Conservation (phyloP, 2,797 vertebrate species). For the Anguilla megastoma region DNA sequence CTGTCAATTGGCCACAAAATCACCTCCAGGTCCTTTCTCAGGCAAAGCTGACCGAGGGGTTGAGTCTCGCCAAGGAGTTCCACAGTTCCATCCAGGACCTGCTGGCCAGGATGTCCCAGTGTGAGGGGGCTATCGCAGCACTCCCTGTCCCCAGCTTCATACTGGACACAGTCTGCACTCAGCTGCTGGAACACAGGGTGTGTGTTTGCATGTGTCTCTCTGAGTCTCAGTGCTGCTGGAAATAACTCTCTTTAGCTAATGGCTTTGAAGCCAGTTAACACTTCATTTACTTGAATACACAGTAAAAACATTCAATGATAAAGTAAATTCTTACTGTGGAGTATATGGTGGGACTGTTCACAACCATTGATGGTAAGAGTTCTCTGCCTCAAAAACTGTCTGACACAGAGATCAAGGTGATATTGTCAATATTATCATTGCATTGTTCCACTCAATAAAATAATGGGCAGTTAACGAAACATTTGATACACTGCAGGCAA, state of each 20-base stretch:
- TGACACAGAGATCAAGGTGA: too few relatives aligned
- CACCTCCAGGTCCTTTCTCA: constrained; percentile 44
- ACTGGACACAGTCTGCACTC: constrained; percentile 72
- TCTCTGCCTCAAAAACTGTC: too few relatives aligned
- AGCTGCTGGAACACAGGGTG: constrained; percentile 84
- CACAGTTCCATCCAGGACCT: constrained; percentile 81
- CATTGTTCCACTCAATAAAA: too few relatives aligned
- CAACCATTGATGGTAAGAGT: too few relatives aligned
- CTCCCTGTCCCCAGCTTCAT: constrained; percentile 77
- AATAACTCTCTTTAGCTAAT: constrained; percentile 12
- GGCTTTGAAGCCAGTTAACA: not conserved
- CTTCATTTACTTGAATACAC: not conserved
- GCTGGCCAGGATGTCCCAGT: constrained; percentile 75
- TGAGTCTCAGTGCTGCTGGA: not conserved
- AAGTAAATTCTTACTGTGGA: too few relatives aligned
- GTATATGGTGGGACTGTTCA: too few relatives aligned
- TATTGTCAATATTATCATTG: too few relatives aligned
- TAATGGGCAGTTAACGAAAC: too few relatives aligned
- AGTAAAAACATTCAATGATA: too few relatives aligned
- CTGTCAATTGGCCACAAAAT: not conserved
- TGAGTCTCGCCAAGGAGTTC: constrained; percentile 80
- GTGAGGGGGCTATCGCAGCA: constrained; percentile 71
- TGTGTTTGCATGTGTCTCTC: constrained; percentile 25
- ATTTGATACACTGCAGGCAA: too few relatives aligned
- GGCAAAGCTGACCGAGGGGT: constrained; percentile 80